Conservation (phyloP, 2,113 vertebrate genomes). For the Nannobrachium achirus region DNA sequence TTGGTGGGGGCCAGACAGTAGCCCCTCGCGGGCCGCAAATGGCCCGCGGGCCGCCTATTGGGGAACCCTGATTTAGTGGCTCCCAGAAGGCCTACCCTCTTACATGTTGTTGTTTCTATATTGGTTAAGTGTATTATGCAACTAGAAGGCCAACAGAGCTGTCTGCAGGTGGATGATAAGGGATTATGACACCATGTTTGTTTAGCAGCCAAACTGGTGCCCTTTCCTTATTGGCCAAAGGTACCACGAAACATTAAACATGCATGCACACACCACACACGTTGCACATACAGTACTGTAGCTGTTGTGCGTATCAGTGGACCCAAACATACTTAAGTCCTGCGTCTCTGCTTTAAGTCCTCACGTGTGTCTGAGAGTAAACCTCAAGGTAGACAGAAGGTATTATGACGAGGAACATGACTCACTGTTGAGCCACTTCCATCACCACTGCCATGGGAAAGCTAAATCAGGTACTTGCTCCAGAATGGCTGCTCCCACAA, state of each 20-base stretch:
- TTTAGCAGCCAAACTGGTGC: background rate
- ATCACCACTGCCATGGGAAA: background rate
- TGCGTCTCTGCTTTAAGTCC: too few relatives aligned
- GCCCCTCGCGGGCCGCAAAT: too few relatives aligned
- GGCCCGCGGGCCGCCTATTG: too few relatives aligned
- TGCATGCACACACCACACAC: too few relatives aligned
- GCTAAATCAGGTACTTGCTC: background rate
- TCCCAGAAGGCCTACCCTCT: too few relatives aligned
- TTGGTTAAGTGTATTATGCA: background rate
- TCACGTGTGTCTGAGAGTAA: too few relatives aligned
- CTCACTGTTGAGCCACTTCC: background rate
- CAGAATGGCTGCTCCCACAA: too few relatives aligned
- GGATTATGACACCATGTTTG: background rate
- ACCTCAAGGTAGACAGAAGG: background rate
- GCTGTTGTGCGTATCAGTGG: background rate
- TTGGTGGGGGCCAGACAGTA: too few relatives aligned
- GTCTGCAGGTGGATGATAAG: background rate
- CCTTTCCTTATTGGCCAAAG: background rate
- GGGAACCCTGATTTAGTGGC: too few relatives aligned
- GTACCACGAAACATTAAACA: too few relatives aligned
- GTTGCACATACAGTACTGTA: background rate
- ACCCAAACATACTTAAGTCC: background rate
- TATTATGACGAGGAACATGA: background rate
- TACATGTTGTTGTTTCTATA: too few relatives aligned
- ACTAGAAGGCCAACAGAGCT: too few relatives aligned